Percentiles rank a stretch among this genome's conserved stretches.
Conservation (phyloP, 2,888 invertebrate genomes). For the Epinotia demarniana region DNA sequence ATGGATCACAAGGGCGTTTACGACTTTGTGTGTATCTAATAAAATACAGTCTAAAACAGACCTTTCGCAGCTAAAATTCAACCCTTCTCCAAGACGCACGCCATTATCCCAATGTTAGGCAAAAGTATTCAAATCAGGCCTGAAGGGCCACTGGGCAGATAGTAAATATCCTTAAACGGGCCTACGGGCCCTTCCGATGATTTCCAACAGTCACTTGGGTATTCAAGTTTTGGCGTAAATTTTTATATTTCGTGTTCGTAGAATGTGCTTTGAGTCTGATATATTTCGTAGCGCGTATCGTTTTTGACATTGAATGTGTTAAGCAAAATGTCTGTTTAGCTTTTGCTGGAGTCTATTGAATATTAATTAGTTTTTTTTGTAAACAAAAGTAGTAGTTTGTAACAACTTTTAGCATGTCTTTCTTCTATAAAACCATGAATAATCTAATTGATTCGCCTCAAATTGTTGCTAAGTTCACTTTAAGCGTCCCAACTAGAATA, state of each 20-base stretch:
- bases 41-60: neutral
- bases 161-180: conserved; percentile 26
- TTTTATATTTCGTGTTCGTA: conserved; percentile 11
- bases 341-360: too few species aligned
- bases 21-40: neutral
- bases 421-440: too few species aligned
- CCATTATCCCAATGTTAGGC: conserved; percentile 11
- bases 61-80: neutral
- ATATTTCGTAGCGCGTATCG: neutral
- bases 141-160: conserved; percentile 26
- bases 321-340: too few species aligned
- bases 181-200: conserved; percentile 26
- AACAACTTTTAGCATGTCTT: too few species aligned
- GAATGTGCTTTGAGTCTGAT: neutral
- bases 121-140: conserved; percentile 13
- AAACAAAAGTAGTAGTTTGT: too few species aligned
- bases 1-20: too few species aligned
- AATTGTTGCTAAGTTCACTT: too few species aligned
- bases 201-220: conserved; percentile 16
- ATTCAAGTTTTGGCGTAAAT: conserved; percentile 29
- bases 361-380: too few species aligned
- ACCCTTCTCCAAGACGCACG: conserved; percentile 7
- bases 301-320: too few species aligned
- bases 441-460: too few species aligned
- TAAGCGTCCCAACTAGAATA: too few species aligned